Evolutionary conservation across 1,140 invertebrate genomes (phyloP).

Genomic region (Brachionus rubens): DNA sequence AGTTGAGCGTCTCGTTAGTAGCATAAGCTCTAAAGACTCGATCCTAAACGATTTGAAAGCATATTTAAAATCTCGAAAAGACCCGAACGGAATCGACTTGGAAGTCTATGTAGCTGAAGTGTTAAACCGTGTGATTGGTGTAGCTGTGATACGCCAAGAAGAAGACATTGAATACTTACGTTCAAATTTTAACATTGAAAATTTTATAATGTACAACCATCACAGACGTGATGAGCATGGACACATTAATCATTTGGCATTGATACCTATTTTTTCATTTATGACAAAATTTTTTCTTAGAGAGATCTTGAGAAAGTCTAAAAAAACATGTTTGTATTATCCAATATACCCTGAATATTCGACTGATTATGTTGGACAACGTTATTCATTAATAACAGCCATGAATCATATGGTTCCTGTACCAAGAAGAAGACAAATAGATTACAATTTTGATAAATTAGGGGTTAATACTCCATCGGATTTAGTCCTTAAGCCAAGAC

Average conservation of each 20-base stretch:
- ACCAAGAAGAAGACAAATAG: slow-evolving; percentile 55
- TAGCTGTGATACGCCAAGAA: slow-evolving; percentile 60
- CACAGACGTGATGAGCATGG: slow-evolving; percentile 61
- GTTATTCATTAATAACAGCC: slow-evolving; percentile 55
- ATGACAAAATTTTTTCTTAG: slow-evolving; percentile 58
- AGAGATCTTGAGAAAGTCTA: slow-evolving; percentile 56
- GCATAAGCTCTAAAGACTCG: slow-evolving; percentile 48
- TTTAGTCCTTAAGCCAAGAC: slow-evolving; percentile 51
- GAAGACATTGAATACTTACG: slow-evolving; percentile 61
- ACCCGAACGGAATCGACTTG: slow-evolving; percentile 56
- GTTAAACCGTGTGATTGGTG: slow-evolving; percentile 57
- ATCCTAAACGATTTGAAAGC: slow-evolving; percentile 51
- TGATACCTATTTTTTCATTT: slow-evolving; percentile 65
- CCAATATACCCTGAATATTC: slow-evolving; percentile 55
- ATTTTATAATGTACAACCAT: slow-evolving; percentile 60
- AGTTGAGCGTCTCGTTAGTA: slow-evolving; percentile 50
- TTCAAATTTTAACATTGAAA: slow-evolving; percentile 63
- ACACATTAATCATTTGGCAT: slow-evolving; percentile 62
- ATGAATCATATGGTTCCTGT: slow-evolving; percentile 59
- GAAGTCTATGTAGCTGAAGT: slow-evolving; percentile 60
- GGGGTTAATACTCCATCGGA: slow-evolving; percentile 58
- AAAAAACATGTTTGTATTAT: slow-evolving; percentile 60
- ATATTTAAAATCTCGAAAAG: slow-evolving; percentile 30
- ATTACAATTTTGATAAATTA: slow-evolving; percentile 55
- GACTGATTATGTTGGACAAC: slow-evolving; percentile 47